Evolutionary conservation across 2,113 vertebrate species (phyloP).

Genomic region (Mugil cephalus): DNA sequence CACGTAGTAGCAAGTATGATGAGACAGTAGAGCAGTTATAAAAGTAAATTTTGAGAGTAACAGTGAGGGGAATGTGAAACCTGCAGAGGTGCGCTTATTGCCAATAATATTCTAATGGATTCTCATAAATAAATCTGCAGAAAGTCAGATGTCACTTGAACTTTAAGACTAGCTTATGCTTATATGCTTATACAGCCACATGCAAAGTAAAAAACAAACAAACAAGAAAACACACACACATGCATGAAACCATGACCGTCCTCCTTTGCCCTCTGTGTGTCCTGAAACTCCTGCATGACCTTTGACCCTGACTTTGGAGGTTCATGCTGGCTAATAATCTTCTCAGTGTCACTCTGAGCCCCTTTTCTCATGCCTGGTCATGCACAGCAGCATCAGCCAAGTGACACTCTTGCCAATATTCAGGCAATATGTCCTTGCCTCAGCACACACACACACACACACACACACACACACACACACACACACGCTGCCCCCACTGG

Average conservation of each 20-base stretch:
- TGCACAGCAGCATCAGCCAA: conserved; percentile 66
- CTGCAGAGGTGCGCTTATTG: too few relatives aligned
- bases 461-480: too few relatives aligned
- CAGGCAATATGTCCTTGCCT: conserved; percentile 15
- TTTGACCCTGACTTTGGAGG: conserved; percentile 61
- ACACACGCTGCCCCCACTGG: too few relatives aligned
- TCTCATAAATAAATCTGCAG: too few relatives aligned
- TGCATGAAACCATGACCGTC: conserved; percentile 3
- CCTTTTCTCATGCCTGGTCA: conserved; percentile 71
- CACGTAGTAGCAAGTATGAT: too few relatives aligned
- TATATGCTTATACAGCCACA: too few relatives aligned
- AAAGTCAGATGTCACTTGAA: too few relatives aligned
- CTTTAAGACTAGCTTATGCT: too few relatives aligned
- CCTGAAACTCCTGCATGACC: conserved; percentile 42
- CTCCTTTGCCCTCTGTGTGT: conserved; percentile 51
- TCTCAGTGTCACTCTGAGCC: conserved; percentile 70
- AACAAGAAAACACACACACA: background rate
- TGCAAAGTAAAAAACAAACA: background rate
- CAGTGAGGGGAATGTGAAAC: too few relatives aligned
- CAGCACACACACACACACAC: background rate
- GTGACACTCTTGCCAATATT: conserved; percentile 47
- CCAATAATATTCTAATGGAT: too few relatives aligned
- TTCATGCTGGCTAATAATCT: conserved; percentile 64
- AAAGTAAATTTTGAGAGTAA: too few relatives aligned
- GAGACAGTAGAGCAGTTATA: too few relatives aligned